A percentile compares a stretch with the other conserved stretches of the same genome.
phyloP scores from a whole-genome alignment of 2,113 vertebrate species.

The Perca schrenkii region DNA sequence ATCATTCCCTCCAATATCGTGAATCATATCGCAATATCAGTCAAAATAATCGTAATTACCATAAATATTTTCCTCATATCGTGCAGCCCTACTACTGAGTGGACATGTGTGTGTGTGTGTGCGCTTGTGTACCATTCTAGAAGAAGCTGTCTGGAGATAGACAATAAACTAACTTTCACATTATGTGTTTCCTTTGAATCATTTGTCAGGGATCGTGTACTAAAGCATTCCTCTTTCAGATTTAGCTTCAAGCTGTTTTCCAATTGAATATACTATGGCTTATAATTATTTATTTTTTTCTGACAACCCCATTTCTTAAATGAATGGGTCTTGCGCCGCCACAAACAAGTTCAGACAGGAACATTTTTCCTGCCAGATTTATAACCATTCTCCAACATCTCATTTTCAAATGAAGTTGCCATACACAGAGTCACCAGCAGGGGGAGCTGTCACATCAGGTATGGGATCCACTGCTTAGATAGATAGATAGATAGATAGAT shows the following conservation, averaged over 20 bases:
- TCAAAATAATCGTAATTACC: no score
- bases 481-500: no score
- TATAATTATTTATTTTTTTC: no score
- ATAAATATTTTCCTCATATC: no score
- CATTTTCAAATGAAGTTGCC: not conserved
- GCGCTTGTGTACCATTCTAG: no score
- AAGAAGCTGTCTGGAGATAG: not conserved
- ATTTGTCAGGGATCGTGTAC: not conserved
- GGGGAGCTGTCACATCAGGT: slow-evolving; percentile 40
- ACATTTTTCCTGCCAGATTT: not conserved
- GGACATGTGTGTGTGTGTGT: no score
- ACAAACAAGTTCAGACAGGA: not conserved
- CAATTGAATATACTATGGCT: no score
- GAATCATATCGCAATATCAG: no score
- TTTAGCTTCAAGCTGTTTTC: not conserved
- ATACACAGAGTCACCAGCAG: slow-evolving; percentile 30
- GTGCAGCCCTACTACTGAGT: no score
- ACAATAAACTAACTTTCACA: no score
- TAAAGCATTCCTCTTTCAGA: not conserved
- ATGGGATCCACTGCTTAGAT: not conserved
- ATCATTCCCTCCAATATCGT: no score
- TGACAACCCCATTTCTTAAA: not conserved
- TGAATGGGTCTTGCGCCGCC: not conserved
- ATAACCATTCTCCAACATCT: no score
- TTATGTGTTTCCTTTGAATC: not conserved